These are phyloP conservation scores for Polyodon spathula DNA, from an alignment of 2,113 vertebrate species.

Conservation along the genomic window DNA sequence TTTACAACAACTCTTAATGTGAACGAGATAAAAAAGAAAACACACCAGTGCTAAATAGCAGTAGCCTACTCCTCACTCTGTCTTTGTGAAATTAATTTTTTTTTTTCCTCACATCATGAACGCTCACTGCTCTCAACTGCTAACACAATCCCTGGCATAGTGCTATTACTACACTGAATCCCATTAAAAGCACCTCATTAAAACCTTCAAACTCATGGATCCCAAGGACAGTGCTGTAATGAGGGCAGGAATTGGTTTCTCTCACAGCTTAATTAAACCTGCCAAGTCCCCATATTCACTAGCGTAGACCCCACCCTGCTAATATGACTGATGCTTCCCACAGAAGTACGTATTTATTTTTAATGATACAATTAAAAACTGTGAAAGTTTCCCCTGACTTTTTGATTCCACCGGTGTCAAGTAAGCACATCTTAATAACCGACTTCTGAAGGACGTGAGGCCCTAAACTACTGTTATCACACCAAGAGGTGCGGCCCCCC, in stretches of 20 bases:
- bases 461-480: background rate
- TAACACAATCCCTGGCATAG: slow-evolving; percentile 4
- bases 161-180: slow-evolving; percentile 3
- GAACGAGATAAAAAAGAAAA: too few relatives aligned
- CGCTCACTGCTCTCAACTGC: background rate
- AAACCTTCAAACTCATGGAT: background rate
- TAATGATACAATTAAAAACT: background rate
- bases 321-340: background rate
- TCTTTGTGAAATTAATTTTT: background rate
- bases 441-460: background rate
- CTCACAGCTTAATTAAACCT: slow-evolving; percentile 9
- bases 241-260: background rate
- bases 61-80: background rate
- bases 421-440: background rate
- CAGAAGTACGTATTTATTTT: slow-evolving; percentile 1
- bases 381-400: background rate
- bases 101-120: background rate
- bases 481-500: too few relatives aligned
- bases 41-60: background rate
- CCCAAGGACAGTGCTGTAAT: slow-evolving; percentile 6
- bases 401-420: background rate
- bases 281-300: background rate
- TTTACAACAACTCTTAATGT: too few relatives aligned
- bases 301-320: background rate
- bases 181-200: slow-evolving; percentile 8